Base-by-base conservation (phyloP, 2,888 invertebrate species). In the Drosophila mimica region DNA sequence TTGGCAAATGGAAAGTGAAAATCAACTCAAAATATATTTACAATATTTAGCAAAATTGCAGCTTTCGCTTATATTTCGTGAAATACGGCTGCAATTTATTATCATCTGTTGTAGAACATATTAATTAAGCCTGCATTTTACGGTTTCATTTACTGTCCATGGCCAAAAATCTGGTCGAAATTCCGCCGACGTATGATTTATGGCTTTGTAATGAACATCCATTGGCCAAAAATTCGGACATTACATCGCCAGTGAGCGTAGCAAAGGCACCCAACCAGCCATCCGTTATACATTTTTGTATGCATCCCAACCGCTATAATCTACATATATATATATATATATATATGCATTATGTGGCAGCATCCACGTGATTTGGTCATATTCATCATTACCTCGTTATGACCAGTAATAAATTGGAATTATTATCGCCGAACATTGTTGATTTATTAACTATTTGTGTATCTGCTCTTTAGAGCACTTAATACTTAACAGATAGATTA, bases 81-180 rank as follows among this genome's bases (percentile, higher is more conserved):
- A 38, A 76, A 65, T 76, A 76, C 43, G 28, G 34, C 31, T 59
- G 59, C 48, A 60, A 70, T 75, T 83, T 67, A 83, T 83, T 31
- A 66, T 48, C 54, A 53, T 67, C 70, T 48, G 34, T 28, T 56
- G 20, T 9, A 28, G n/a, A 13, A 30, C 3, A 17, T 36, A 58
- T 49, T 65, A 89, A 73, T 89, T 46, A 73, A 77, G 49, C 40
- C 54, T 31, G 52, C 62, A 67, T 59, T 76, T 67, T 53, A 59
- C 31, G 36, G 31, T 70, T 73, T 67, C 69, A 83, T 75, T 80
- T 86, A 85, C 80, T 76, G 57, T 28, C 48, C 83, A 59, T 57
- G 53, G 46, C 20, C 46, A 25, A 25, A 25, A 46, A 15, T 46
- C 46, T 25, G 8, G 51, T 36, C 62, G 40, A 43, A 58, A 53